phyloP scores from a whole-genome alignment of 2,888 invertebrate genomes.

The Panzeria rudis region DNA sequence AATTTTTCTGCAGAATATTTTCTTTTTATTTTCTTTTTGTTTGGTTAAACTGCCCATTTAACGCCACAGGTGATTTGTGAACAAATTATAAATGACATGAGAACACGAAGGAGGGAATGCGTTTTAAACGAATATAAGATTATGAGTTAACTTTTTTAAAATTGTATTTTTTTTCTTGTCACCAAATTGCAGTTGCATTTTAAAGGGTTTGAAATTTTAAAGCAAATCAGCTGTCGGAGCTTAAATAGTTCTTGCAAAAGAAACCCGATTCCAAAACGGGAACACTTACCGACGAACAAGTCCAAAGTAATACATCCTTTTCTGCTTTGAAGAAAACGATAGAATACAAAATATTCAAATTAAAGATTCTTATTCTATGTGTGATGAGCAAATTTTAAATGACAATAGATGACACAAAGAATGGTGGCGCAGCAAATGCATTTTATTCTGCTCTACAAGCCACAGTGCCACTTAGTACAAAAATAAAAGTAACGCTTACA shows the following conservation, averaged over 20 bases:
- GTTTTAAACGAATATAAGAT: constrained; percentile 35
- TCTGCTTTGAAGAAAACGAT: no score
- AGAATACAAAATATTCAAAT: no score
- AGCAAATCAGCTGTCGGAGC: background rate
- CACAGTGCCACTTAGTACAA: no score
- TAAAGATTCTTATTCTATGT: no score
- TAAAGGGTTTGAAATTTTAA: background rate
- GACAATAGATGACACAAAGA: no score
- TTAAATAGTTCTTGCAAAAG: background rate
- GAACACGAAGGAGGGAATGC: constrained; percentile 50
- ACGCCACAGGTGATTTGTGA: constrained; percentile 74
- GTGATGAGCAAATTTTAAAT: no score
- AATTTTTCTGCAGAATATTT: background rate
- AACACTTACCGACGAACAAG: no score
- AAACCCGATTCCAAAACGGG: no score
- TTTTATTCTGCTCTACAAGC: no score
- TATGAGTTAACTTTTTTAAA: constrained; percentile 38
- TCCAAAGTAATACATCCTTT: no score
- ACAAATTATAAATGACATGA: constrained; percentile 74
- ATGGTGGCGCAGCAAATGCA: no score
- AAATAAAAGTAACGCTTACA: no score
- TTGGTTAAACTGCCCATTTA: constrained; percentile 67
- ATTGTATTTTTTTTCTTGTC: background rate
- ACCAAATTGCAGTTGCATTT: constrained; percentile 32
- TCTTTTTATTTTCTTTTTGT: constrained; percentile 18